Conservation (phyloP, 1,140 invertebrate species). For the Whitmania pigra region DNA sequence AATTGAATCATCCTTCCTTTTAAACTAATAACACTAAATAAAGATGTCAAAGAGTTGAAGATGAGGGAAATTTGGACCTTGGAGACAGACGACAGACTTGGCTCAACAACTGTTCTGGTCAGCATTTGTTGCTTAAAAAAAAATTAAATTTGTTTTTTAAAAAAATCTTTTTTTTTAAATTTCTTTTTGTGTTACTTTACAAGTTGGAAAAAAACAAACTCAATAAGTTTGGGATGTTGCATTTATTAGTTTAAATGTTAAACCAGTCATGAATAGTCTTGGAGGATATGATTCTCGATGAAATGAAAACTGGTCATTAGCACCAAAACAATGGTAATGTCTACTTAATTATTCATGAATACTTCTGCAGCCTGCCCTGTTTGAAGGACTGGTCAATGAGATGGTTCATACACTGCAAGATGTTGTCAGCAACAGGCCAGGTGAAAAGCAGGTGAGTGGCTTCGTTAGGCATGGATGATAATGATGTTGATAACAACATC, state of each 20-base stretch:
- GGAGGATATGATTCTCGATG: too few species aligned
- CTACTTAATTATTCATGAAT: constrained; percentile 24
- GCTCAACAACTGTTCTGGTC: constrained; percentile 68
- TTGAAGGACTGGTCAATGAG: constrained; percentile 69
- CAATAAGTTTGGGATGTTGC: too few species aligned
- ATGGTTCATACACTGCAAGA: constrained; percentile 72
- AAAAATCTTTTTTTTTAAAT: too few species aligned
- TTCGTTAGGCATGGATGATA: not conserved
- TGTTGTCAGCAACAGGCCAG: constrained; percentile 57
- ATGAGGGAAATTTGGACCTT: constrained; percentile 76
- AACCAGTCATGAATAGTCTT: too few species aligned
- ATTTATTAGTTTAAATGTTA: too few species aligned
- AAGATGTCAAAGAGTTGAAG: constrained; percentile 59
- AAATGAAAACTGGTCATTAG: not conserved
- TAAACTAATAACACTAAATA: constrained; percentile 8
- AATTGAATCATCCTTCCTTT: not conserved
- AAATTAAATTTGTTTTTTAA: too few species aligned
- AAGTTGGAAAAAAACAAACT: too few species aligned
- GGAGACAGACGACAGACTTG: constrained; percentile 64
- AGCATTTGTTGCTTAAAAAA: too few species aligned
- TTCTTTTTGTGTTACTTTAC: too few species aligned
- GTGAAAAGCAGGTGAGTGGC: constrained; percentile 49
- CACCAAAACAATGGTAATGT: too few species aligned
- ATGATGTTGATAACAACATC: not conserved
- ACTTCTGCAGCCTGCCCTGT: constrained; percentile 59